These are phyloP conservation scores for Hirtodrosophila alboralis DNA, from an alignment of 2,888 invertebrate species.

Conservation along the genomic window DNA sequence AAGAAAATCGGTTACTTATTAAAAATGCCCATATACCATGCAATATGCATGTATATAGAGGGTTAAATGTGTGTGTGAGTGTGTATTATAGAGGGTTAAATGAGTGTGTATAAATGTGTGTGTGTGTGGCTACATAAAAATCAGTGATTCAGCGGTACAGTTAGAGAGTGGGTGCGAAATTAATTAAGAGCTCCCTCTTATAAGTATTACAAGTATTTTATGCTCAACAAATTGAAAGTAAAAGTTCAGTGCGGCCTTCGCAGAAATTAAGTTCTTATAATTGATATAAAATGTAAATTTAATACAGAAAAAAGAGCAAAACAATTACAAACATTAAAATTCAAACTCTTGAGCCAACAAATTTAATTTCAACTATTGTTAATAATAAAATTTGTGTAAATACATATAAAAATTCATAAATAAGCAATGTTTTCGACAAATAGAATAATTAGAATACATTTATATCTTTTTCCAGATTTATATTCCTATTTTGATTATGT, in stretches of 20 bases:
- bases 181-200: constrained; percentile 55
- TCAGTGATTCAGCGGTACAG: constrained; percentile 43
- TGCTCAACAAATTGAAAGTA: not conserved
- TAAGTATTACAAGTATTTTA: constrained; percentile 17
- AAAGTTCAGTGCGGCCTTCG: not conserved
- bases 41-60: constrained; percentile 50
- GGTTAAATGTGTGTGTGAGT: constrained; percentile 9
- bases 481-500: too few relatives aligned
- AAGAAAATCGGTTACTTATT: constrained; percentile 68
- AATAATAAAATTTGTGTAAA: too few relatives aligned
- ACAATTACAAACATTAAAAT: too few relatives aligned
- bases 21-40: constrained; percentile 76
- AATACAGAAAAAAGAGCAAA: too few relatives aligned
- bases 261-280: too few relatives aligned
- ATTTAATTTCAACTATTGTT: too few relatives aligned
- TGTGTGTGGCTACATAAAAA: constrained; percentile 63
- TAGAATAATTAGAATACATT: too few relatives aligned
- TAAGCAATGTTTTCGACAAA: too few relatives aligned
- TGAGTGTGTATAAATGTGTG: constrained; percentile 1
- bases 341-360: too few relatives aligned
- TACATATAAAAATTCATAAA: too few relatives aligned
- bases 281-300: too few relatives aligned
- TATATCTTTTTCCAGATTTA: too few relatives aligned
- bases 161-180: constrained; percentile 57
- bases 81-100: constrained; percentile 15